Base-by-base conservation (phyloP, 2,797 vertebrate genomes). In the Ctenopoma kingsleyae region DNA sequence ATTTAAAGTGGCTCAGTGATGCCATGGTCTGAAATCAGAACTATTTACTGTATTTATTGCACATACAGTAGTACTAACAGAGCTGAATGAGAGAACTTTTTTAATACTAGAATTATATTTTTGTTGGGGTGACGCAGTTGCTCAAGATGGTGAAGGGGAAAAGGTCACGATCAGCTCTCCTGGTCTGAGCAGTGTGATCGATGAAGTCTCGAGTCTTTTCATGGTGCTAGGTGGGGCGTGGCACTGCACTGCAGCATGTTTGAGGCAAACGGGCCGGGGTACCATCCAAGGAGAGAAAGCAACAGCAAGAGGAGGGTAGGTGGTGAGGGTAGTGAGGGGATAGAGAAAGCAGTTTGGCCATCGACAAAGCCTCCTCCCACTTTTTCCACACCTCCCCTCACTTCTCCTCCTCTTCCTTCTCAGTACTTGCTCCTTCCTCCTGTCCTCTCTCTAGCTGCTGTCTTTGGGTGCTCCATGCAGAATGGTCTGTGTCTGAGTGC, bases 401-500 rank as follows among this genome's bases (percentile, higher is more conserved):
- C 61, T 68, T 51, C 44, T 66, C 63, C 46, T 50, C 51, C 57
- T 86, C 81, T 58, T 65, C 67, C 66, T 74, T 67, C 75, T 73
- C 66, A 22, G 41, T 77, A 78, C 73, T 78, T 44, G 52, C 76
- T 82, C 74, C 84, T 81, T 87, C 86, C 83, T 90, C 74, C 67
- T 70, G 81, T 89, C 80, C 62, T 55, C 54, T 87, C 74, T 69
- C 55, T 68, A 53, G 83, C 84, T 87, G 87, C 87, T 74, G 87
- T 85, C 81, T 84, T 79, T 80, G 67, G 82, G 84, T 75, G 80
- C 86, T 91, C 83, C 69, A 56, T 9, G 82, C 89, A 91, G 87
- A 94, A 91, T 86, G 83, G 80, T 87, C 89, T 87, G 81, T 90
- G 91, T 94, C 89, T 93, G 87, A 89, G 89, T 91, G 90, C 89